Evolutionary conservation across 1,140 invertebrate species (phyloP).

Genomic region (Drosophila persimilis): DNA sequence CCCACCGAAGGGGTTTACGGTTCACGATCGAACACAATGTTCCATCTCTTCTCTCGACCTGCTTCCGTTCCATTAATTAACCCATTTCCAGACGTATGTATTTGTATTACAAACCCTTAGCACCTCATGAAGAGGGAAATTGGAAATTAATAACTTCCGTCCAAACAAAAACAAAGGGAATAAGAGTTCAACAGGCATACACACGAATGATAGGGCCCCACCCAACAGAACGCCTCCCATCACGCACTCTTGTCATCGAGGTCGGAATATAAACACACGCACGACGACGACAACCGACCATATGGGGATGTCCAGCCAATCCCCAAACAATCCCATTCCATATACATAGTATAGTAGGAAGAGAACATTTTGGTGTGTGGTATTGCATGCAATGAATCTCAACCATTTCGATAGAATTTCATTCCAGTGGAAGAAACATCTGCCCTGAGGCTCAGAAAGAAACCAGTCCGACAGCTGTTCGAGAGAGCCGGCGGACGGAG

Average conservation of each 20-base stretch:
- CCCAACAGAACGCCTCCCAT: constrained; percentile 37
- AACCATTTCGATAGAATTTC: constrained; percentile 20
- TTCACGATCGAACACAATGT: background rate
- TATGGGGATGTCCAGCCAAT: constrained; percentile 6
- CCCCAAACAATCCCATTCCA: background rate
- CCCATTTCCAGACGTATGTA: constrained; percentile 15
- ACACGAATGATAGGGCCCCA: constrained; percentile 34
- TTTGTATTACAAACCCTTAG: constrained; percentile 21
- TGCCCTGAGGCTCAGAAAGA: constrained; percentile 37
- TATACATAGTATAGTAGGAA: background rate
- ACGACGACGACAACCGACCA: background rate
- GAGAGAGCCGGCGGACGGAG: constrained; percentile 4
- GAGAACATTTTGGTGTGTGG: background rate
- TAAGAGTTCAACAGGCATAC: constrained; percentile 63
- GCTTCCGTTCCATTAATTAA: constrained; percentile 44
- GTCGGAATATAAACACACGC: constrained; percentile 10
- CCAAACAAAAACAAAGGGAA: constrained; percentile 59
- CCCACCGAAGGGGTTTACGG: background rate
- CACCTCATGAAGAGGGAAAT: constrained; percentile 57
- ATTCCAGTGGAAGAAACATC: constrained; percentile 38
- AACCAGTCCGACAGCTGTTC: constrained; percentile 74
- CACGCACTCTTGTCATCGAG: constrained; percentile 52
- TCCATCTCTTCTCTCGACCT: constrained; percentile 1
- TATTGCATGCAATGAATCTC: constrained; percentile 13
- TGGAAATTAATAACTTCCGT: constrained; percentile 73